These are phyloP conservation scores for Eupithecia vulgata DNA, from an alignment of 2,888 invertebrate species.

Conservation along the genomic window DNA sequence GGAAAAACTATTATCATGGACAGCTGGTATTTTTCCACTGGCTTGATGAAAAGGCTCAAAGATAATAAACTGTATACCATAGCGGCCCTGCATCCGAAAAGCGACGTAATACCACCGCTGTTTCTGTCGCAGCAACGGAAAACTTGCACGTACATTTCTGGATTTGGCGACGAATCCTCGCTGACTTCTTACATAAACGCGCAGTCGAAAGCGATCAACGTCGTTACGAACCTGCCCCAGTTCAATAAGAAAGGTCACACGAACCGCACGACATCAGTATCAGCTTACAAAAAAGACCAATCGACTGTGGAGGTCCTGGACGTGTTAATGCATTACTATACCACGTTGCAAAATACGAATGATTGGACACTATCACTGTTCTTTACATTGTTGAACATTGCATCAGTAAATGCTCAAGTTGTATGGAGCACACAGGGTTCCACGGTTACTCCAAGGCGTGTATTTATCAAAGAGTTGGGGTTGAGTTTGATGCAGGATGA, in stretches of 20 bases:
- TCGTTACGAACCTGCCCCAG: slow-evolving; percentile 69
- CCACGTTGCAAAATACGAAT: slow-evolving; percentile 74
- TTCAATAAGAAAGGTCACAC: slow-evolving; percentile 66
- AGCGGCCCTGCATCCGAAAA: slow-evolving; percentile 63
- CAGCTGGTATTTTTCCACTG: slow-evolving; percentile 69
- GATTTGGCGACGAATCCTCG: slow-evolving; percentile 64
- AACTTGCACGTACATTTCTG: slow-evolving; percentile 61
- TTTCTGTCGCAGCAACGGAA: slow-evolving; percentile 68
- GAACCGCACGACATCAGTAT: slow-evolving; percentile 61
- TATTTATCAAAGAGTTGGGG: slow-evolving; percentile 70
- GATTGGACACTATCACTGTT: slow-evolving; percentile 75
- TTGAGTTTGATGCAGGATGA: slow-evolving; percentile 61
- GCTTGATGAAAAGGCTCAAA: slow-evolving; percentile 60
- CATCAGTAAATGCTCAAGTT: slow-evolving; percentile 75
- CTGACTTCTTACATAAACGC: slow-evolving; percentile 68
- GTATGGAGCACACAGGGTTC: slow-evolving; percentile 66
- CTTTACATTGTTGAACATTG: slow-evolving; percentile 73
- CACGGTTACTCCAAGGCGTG: slow-evolving; percentile 58
- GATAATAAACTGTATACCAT: slow-evolving; percentile 66
- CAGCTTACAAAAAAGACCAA: slow-evolving; percentile 70
- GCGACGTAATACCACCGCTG: slow-evolving; percentile 68
- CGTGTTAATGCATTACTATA: slow-evolving; percentile 77
- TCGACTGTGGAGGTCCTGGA: slow-evolving; percentile 71
- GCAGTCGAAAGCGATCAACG: slow-evolving; percentile 63
- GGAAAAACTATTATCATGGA: slow-evolving; percentile 70